Conservation (phyloP, 1,140 invertebrate genomes). For the Globodera rostochiensis region DNA sequence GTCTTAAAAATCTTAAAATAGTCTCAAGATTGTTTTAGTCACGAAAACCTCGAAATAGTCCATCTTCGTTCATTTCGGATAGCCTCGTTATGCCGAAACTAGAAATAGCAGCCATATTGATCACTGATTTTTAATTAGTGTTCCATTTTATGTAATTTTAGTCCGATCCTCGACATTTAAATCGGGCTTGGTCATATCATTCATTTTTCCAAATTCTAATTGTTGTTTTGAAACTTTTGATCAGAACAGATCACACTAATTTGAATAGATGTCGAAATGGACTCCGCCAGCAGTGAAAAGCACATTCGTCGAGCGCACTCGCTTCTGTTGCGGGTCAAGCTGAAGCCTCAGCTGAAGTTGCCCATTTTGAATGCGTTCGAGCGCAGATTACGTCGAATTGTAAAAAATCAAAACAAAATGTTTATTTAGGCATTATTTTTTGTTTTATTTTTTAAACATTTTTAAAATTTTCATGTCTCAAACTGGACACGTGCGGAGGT, state of each 20-base stretch:
- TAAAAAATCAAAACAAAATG: conserved; percentile 2
- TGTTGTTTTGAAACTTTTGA: background rate
- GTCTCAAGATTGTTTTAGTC: too few species aligned
- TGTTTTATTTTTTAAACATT: background rate
- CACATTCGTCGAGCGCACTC: conserved; percentile 13
- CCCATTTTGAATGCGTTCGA: conserved; percentile 29
- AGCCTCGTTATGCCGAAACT: too few species aligned
- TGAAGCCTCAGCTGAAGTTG: conserved; percentile 36
- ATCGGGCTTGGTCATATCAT: too few species aligned
- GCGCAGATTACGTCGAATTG: conserved; percentile 13
- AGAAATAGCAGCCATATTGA: too few species aligned
- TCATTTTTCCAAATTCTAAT: background rate
- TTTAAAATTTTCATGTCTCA: conserved; percentile 14
- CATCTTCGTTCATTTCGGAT: too few species aligned
- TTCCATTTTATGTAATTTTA: too few species aligned
- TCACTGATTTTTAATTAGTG: too few species aligned
- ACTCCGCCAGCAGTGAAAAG: conserved; percentile 13
- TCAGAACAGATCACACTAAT: background rate
- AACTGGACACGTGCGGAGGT: conserved; percentile 24
- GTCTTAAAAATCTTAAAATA: too few species aligned
- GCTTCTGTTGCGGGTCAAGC: conserved; percentile 29
- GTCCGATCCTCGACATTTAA: too few species aligned
- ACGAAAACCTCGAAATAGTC: too few species aligned
- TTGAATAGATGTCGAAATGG: conserved; percentile 27
- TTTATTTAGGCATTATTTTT: background rate